Percentiles rank a stretch among this genome's conserved stretches.
Conservation (phyloP, 2,113 vertebrate genomes). For the Microcebus jonahi region DNA sequence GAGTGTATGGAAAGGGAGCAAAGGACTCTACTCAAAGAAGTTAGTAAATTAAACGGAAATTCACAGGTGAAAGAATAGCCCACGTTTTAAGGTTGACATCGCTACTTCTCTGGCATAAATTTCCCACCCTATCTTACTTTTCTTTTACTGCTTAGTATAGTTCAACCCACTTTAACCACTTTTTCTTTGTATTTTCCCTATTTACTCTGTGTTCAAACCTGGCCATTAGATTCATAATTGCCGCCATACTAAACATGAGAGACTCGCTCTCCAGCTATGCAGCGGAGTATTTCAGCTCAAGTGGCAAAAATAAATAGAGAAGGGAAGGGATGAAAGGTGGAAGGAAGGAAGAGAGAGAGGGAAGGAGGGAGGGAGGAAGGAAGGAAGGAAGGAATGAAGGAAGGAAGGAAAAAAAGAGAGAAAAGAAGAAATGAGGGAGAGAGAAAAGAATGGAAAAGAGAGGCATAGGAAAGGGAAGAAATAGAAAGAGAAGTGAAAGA, state of each 20-base stretch:
- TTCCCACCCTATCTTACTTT: not conserved
- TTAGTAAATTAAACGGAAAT: not conserved
- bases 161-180: not conserved
- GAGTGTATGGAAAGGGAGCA: not conserved
- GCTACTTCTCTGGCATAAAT: not conserved
- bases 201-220: not conserved
- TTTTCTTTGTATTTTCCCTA: not conserved
- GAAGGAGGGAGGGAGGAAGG: too few species aligned
- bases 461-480: too few species aligned
- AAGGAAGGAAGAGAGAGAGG: rapidly evolving
- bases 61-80: not conserved
- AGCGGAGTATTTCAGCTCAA: not conserved
- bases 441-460: too few species aligned
- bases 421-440: too few species aligned
- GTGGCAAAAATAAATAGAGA: not conserved
- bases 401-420: not conserved
- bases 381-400: not conserved
- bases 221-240: not conserved
- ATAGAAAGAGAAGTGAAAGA: not conserved
- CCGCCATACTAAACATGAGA: not conserved
- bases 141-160: not conserved
- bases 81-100: not conserved
- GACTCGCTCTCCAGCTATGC: not conserved
- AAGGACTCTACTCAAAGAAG: not conserved
- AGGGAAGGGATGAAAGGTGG: not conserved